phyloP scores from a whole-genome alignment of 2,113 vertebrate species.

The Larimichthys polyactis region DNA sequence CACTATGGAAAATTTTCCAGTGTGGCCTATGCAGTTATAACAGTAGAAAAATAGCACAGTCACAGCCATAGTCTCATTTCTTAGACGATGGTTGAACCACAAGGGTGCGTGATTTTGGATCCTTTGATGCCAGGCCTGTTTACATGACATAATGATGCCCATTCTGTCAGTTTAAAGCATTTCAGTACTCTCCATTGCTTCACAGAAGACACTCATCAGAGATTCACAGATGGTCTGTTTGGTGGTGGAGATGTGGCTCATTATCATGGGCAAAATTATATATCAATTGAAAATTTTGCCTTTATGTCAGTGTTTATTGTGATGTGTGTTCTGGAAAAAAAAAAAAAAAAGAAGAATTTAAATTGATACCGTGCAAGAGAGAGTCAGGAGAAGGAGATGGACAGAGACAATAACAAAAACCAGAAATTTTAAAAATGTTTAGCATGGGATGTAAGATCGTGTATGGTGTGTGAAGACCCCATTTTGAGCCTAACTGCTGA shows the following conservation, averaged over 20 bases:
- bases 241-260: slow-evolving; percentile 48
- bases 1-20: slow-evolving; percentile 46
- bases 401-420: slow-evolving; percentile 28
- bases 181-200: slow-evolving; percentile 43
- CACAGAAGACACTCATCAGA: slow-evolving; percentile 59
- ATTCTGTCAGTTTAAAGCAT: slow-evolving; percentile 62
- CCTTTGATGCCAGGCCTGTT: slow-evolving; percentile 76
- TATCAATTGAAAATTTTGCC: slow-evolving; percentile 38
- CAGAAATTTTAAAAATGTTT: slow-evolving; percentile 8
- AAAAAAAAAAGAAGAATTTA: background rate
- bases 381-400: background rate
- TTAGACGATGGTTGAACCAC: slow-evolving; percentile 54
- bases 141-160: slow-evolving; percentile 76
- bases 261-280: slow-evolving; percentile 55
- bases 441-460: background rate
- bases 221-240: slow-evolving; percentile 54
- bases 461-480: slow-evolving; percentile 42
- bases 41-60: slow-evolving; percentile 22
- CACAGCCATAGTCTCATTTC: slow-evolving; percentile 35
- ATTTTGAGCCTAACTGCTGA: slow-evolving; percentile 37
- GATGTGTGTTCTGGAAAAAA: slow-evolving; percentile 17
- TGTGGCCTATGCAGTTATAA: slow-evolving; percentile 41
- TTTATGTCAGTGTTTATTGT: slow-evolving; percentile 48
- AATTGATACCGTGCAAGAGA: slow-evolving; percentile 18
- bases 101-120: slow-evolving; percentile 66